A percentile compares a stretch with the other conserved stretches of the same genome.
phyloP scores from a whole-genome alignment of 2,797 vertebrate species.

The Hippoglossus hippoglossus region DNA sequence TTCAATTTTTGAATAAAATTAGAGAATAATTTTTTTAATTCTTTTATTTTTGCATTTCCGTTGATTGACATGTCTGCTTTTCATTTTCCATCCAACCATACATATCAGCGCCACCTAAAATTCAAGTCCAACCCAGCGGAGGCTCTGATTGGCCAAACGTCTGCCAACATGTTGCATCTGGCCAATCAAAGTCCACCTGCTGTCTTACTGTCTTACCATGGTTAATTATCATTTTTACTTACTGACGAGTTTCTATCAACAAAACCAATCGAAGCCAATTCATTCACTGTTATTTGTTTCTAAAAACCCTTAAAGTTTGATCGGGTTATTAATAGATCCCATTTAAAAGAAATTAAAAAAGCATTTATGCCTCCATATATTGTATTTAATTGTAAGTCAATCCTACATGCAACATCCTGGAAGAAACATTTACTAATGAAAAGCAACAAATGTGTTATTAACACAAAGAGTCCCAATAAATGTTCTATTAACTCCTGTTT shows the following conservation, averaged over 20 bases:
- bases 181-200: neutral
- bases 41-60: neutral
- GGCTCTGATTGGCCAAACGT: too few species aligned
- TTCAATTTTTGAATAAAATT: too few species aligned
- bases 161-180: neutral
- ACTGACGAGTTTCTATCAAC: too few species aligned
- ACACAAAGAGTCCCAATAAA: neutral
- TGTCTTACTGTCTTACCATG: neutral
- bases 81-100: too few species aligned
- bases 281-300: too few species aligned
- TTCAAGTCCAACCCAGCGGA: too few species aligned
- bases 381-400: slow-evolving; percentile 4
- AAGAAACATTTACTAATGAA: too few species aligned
- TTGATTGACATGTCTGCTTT: too few species aligned
- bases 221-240: neutral
- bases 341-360: neutral
- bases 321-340: neutral
- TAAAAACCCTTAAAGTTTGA: neutral
- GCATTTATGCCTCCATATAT: neutral
- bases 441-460: neutral
- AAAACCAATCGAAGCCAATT: too few species aligned
- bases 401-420: neutral
- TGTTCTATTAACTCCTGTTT: neutral
- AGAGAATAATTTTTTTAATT: neutral
- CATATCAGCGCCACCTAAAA: too few species aligned